Evolutionary conservation across 2,888 invertebrate species (phyloP), one percentile per base, ranked within the genome.

Genomic region (Ornithoptera priamus): DNA sequence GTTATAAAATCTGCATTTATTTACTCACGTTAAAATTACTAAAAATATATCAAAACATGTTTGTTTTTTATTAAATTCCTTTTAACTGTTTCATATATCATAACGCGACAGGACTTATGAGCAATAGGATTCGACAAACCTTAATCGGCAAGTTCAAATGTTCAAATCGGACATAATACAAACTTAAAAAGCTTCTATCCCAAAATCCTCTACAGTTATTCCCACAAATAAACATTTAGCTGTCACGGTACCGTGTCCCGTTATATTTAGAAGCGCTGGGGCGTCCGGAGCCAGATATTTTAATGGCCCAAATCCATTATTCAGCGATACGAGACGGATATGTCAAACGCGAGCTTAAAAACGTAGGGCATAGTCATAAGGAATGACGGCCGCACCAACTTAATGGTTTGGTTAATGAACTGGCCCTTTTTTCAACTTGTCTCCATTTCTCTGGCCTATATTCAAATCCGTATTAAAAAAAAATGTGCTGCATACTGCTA

Each of bases 201-300:
- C n/a, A 72, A 71, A 74, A 74, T 75, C 75, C 75, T 76, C 74
- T 75, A 75, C 79, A 84, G 81, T 83, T 81, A 85, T 78, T 81
- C 80, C 83, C 84, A 85, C 85, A 87, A 86, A 88, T 85, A 88
- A 86, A 88, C 84, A 84, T 83, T 84, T 79, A 82, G 78, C 85
- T 85, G 87, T 84, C 86, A 85, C 77, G 81, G 76, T 76, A 80
- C 80, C 79, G 68, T 76, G 77, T 78, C 74, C 75, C 73, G 74
- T 75, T 88, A 88, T 87, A 85, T 88, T 87, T 88, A 87, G 86
- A 84, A 80, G 78, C 79, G 80, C 79, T 81, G 83, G 85, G 84
- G 82, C 82, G 82, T 80, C 78, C 81, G 79, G 81, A 79, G 79
- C 18, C 80, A 81, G 81, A 85, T 81, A 81, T 84, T 85, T 87